A percentile compares a stretch with the other conserved stretches of the same genome.
Evolutionary conservation across 1,140 invertebrate genomes (phyloP).

Genomic region (Condylostylus longicornis): DNA sequence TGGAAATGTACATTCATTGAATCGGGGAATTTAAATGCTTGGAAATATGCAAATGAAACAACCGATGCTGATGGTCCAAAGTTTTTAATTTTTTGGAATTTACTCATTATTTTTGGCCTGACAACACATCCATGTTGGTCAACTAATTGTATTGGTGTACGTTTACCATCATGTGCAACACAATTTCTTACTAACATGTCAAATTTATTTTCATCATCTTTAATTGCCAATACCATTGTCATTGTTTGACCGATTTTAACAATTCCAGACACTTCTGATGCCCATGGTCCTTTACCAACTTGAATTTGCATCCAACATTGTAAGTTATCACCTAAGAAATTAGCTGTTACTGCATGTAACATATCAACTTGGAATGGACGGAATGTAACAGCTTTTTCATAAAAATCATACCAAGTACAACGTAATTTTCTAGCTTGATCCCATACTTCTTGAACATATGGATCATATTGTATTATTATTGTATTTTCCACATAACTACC

Average conservation of each 20-base stretch:
- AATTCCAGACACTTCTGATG: conserved; percentile 84
- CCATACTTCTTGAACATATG: conserved; percentile 86
- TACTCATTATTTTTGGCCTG: conserved; percentile 83
- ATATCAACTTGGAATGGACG: conserved; percentile 88
- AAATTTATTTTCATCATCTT: conserved; percentile 90
- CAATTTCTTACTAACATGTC: conserved; percentile 89
- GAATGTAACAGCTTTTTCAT: conserved; percentile 87
- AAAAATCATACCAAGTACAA: conserved; percentile 91
- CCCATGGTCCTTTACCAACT: conserved; percentile 87
- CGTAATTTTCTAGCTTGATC: conserved; percentile 70
- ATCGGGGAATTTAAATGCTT: conserved; percentile 92
- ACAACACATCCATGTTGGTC: conserved; percentile 85
- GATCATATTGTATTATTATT: conserved; percentile 89
- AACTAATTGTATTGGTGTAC: conserved; percentile 81
- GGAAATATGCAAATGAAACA: conserved; percentile 88
- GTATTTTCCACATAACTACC: conserved; percentile 90
- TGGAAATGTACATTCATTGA: conserved; percentile 97
- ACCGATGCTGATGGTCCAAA: conserved; percentile 86
- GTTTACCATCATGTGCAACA: conserved; percentile 84
- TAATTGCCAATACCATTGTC: conserved; percentile 90
- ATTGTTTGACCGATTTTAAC: conserved; percentile 92
- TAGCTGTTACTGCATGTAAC: conserved; percentile 82
- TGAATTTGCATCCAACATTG: conserved; percentile 96
- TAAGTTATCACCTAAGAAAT: conserved; percentile 86
- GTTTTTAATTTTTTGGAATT: conserved; percentile 92